Conservation (phyloP, 2,113 vertebrate species). For the Muscicapa adusta region DNA sequence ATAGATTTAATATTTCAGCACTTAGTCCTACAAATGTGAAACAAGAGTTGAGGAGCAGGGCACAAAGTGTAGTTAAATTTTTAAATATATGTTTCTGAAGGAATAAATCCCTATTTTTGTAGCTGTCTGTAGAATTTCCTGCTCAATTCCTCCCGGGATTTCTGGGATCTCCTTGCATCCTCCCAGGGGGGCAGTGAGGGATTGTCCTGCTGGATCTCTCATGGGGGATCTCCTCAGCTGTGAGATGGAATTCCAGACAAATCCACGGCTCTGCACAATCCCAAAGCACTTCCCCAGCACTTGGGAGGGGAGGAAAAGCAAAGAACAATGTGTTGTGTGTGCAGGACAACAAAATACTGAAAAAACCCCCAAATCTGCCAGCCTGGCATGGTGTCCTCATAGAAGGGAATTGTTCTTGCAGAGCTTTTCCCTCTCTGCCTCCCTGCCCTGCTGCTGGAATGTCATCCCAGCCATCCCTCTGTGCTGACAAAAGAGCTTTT, state of each 20-base stretch:
- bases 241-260: constrained; percentile 32
- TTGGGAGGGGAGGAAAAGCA: neutral
- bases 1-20: constrained; percentile 29
- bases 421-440: neutral
- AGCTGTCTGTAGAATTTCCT: neutral
- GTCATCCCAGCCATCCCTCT: neutral
- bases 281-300: neutral
- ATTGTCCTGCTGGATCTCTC: constrained; percentile 21
- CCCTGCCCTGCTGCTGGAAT: neutral
- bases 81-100: neutral
- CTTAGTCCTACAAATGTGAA: neutral
- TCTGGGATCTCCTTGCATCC: neutral
- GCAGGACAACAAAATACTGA: neutral
- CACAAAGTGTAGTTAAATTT: neutral
- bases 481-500: constrained; percentile 1
- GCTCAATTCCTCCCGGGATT: neutral
- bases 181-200: neutral
- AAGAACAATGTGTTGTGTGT: constrained; percentile 8
- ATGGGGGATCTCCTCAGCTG: neutral
- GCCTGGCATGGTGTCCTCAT: neutral
- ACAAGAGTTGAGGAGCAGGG: neutral
- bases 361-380: neutral
- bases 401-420: constrained; percentile 46
- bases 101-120: neutral
- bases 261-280: constrained; percentile 21